Evolutionary conservation across 2,888 invertebrate genomes (phyloP), one percentile per base, ranked within the genome.

Genomic region (Tetranychus piercei): DNA sequence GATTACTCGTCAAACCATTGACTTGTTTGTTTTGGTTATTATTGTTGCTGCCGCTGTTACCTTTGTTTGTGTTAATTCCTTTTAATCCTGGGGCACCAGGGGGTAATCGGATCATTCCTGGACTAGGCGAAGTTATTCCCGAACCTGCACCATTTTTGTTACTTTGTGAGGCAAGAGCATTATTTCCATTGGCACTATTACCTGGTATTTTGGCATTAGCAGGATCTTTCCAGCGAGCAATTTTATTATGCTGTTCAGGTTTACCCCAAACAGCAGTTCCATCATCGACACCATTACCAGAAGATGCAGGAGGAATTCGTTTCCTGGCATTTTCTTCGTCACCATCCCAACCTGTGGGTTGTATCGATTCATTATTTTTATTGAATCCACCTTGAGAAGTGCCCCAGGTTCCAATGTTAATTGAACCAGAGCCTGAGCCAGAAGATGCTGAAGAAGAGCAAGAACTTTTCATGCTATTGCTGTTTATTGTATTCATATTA

Each of bases 191-290:
- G 70, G 82, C 81, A 69, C 81, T 82, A 76, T 83, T 78, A 79
- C 82, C 83, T 44, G 82, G 82, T 55, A 55, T 73, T 69, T 44
- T 45, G 23, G 67, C 66, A 45, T 22, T 55, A 34, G 34, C 23
- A 72, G 72, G 15, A 65, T 87, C 87, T 81, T 87, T 87, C 87
- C 87, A 88, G 80, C 87, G 87, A 74, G 87, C 85, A 75, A 85
- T 85, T 79, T 85, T 85, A 76, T 81, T 79, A 76, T 81, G 81
- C 74, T 80, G 80, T 64, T 80, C 79, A 66, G 83, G 82, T 76
- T 82, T 83, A 65, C 89, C 90, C 94, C 94, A 94, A 73, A 93
- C 86, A 20, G 92, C 90, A 44, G 94, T 93, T 71, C 94, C 94
- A 80, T 94, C 93, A 81, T 94, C 94, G 44, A 80, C 79, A 55